Evolutionary conservation across 1,140 invertebrate genomes (phyloP), one percentile per base, ranked within the genome.

Genomic region (Babylonia areolata): DNA sequence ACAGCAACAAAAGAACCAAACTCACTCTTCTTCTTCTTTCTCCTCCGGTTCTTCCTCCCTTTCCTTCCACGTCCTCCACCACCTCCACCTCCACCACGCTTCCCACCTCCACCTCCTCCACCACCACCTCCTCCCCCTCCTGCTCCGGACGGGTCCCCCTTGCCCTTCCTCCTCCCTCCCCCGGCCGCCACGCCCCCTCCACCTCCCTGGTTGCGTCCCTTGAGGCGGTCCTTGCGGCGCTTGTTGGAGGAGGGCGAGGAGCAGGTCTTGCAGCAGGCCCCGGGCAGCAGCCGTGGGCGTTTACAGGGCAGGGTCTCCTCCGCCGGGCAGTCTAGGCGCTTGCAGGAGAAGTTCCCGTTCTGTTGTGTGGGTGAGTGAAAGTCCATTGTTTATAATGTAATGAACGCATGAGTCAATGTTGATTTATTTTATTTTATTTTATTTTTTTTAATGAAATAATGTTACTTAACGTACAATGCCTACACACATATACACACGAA

Each of bases 261-360:
- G 35, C 81, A 83, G 28, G 20, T 3, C n/a, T 71, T 83, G 40
- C 81, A 83, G 69, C 81, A 83, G 0, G 54, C 28, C 17, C 33
- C 58, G 3, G n/a, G 33, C 12, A 71, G 28, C 15, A n/a, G 11
- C 23, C 58, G 54, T 12, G 28, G 81, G 51, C n/a, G 39, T n/a
- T 37, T 12, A n/a, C 81, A 83, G 12, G 81, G 58, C 51, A 71
- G 35, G 35, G 35, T 39, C 51, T 33, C 39, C 39, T 51, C 54
- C 12, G 58, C 5, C 11, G 69, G n/a, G 35, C 81, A 83, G 23
- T 69, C 69, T n/a, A 64, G 58, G 3, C 81, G 40, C 3, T 40
- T 42, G 58, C 81, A 83, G 39, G 40, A 15, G 12, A 83, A 42
- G 35, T 83, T 58, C 3, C 81, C 81, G 35, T 83, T 83, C 81